Evolutionary conservation across 2,797 vertebrate genomes (phyloP), one percentile per base, ranked within the genome.

Genomic region (Lutjanus argentimaculatus): DNA sequence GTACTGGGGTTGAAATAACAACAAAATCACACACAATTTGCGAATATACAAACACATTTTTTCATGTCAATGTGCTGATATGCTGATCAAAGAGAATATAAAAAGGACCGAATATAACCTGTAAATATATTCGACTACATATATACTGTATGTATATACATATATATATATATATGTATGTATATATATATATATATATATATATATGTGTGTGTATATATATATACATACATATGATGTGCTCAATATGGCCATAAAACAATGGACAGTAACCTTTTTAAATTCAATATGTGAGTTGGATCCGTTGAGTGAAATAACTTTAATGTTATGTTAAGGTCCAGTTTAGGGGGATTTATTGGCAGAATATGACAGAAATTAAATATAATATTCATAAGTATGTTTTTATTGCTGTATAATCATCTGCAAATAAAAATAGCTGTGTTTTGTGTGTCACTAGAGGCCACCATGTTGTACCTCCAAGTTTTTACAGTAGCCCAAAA

Each of bases 1-100:
- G 98, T 99, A 92, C 98, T 99, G 85, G 7, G 75, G 68, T 55
- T 42, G 51, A 25, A 6, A 62, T 7, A 11, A 61, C 3, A 61
- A 40, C 16, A 55, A 59, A 52, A 42, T 19, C 2, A 59, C 40
- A 51, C 6, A 17, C 2, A 67, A 7, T 51, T 30, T 6, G 10
- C 15, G n/a, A 16, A 2, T 12, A 16, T 11, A 55, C 11, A 59
- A 45, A 46, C 8, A 11, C 2, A 4, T 1, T n/a, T 16, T 55
- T 55, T n/a, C 48, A 9, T 15, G 22, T 46, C 11, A 49, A 17
- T 21, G 4, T 43, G 17, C 25, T 48, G 16, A 46, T 9, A 12
- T 49, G 25, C 45, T 51, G 22, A 66, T 49, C 1, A 42, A 48
- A 48, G 42, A 21, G 16, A 21, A 45, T 4, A 30, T 2, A 19